Conservation (phyloP, 2,113 vertebrate species). For the Anser cygnoides region DNA sequence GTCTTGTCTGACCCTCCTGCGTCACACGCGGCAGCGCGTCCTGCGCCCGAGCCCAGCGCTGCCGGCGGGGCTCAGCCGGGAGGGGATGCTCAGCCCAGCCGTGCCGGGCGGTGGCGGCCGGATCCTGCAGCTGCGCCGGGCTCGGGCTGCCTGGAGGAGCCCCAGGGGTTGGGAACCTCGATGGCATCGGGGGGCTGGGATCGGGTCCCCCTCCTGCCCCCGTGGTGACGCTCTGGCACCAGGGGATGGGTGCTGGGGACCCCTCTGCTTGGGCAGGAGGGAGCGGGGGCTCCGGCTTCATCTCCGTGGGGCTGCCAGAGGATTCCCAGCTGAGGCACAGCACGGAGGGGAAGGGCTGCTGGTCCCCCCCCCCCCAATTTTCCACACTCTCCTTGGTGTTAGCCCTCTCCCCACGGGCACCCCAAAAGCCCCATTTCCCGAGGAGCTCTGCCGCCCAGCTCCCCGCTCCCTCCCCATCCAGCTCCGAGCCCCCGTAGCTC, state of each 20-base stretch:
- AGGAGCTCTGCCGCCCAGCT: not conserved
- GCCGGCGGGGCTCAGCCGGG: not conserved
- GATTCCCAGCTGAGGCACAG: accelerated
- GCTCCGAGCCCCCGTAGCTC: not conserved
- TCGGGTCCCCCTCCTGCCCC: not conserved
- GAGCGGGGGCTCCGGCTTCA: not conserved
- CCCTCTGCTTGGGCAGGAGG: not conserved
- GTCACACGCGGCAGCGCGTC: not conserved
- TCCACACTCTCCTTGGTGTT: not conserved
- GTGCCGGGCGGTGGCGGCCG: not conserved
- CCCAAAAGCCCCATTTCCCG: not conserved
- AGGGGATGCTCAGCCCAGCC: not conserved
- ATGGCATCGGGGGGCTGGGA: not conserved
- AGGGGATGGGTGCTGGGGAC: not conserved
- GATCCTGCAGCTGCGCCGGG: not conserved
- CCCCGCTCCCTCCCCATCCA: not conserved
- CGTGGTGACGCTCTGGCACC: accelerated
- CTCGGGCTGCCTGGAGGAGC: not conserved
- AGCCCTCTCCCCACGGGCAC: not conserved
- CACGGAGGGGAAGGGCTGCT: accelerated
- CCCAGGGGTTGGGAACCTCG: not conserved
- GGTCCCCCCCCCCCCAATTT: not conserved
- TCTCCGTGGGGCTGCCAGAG: accelerated
- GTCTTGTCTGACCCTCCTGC: slow-evolving; percentile 53
- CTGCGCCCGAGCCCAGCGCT: not conserved